Evolutionary conservation across 2,888 invertebrate species (phyloP).

Genomic region (Ormyrus pomaceus): DNA sequence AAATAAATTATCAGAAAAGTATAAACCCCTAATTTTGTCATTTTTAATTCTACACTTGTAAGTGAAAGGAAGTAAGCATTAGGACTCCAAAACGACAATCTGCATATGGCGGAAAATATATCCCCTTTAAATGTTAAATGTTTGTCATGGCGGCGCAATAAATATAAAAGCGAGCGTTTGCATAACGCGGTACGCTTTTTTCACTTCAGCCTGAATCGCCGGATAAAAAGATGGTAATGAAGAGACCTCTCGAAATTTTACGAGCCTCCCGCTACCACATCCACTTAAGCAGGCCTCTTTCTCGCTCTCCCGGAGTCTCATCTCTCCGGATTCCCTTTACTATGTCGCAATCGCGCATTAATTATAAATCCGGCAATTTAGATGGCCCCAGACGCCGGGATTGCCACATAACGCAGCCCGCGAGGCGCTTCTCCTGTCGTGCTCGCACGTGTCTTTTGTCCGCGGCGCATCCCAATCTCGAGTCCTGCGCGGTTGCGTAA

Average conservation of each 20-base stretch:
- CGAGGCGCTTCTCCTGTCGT: neutral
- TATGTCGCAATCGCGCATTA: constrained; percentile 50
- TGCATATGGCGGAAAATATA: too few species aligned
- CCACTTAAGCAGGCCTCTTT: constrained; percentile 1
- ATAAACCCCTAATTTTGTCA: too few species aligned
- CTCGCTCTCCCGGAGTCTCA: too few species aligned
- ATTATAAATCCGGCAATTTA: constrained; percentile 29
- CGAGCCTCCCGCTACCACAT: constrained; percentile 8
- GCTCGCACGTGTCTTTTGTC: neutral
- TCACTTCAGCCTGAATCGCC: neutral
- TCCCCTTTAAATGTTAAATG: too few species aligned
- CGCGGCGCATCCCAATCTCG: constrained; percentile 35
- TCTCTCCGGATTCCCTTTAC: constrained; percentile 37
- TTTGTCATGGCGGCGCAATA: too few species aligned
- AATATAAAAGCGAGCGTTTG: neutral
- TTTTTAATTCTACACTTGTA: too few species aligned
- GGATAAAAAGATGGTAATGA: constrained; percentile 12
- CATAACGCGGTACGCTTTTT: constrained; percentile 12
- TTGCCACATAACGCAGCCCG: constrained; percentile 27
- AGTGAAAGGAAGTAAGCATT: too few species aligned
- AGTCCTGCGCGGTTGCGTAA: constrained; percentile 15
- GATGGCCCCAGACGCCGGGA: neutral
- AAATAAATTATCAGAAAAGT: too few species aligned
- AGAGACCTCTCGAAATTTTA: constrained; percentile 42
- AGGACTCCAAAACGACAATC: too few species aligned